These are phyloP conservation scores for Austrofundulus limnaeus DNA, from an alignment of 2,113 vertebrate genomes.

Conservation along the genomic window DNA sequence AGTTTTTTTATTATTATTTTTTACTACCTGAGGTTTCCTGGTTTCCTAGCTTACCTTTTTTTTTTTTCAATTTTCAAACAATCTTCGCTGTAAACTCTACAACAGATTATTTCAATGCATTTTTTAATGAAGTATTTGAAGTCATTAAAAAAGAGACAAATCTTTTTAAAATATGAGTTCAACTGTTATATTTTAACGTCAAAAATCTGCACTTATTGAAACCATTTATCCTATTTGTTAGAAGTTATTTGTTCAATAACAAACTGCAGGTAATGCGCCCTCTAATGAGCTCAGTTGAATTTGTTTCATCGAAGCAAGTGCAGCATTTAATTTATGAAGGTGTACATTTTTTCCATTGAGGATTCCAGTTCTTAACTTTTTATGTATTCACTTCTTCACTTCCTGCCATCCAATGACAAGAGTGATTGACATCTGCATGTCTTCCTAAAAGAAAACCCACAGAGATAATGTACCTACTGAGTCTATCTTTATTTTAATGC, in stretches of 20 bases:
- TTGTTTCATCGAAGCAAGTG: constrained; percentile 14
- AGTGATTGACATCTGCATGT: constrained; percentile 18
- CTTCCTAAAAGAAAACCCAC: constrained; percentile 9
- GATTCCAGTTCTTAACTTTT: constrained; percentile 3
- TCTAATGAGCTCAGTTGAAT: constrained; percentile 4
- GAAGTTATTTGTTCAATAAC: not conserved
- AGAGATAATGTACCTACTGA: constrained; percentile 12
- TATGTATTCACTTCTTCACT: not conserved
- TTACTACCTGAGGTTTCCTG: too few relatives aligned
- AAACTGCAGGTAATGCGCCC: not conserved
- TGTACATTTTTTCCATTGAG: constrained; percentile 4
- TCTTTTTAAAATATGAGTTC: too few relatives aligned
- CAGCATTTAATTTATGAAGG: constrained; percentile 15
- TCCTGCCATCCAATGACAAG: constrained; percentile 11
- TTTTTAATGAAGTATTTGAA: too few relatives aligned
- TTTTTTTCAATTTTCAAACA: too few relatives aligned
- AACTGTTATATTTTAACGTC: not conserved
- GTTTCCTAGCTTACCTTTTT: too few relatives aligned
- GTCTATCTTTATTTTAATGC: not conserved
- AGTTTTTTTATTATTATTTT: too few relatives aligned
- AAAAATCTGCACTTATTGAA: not conserved
- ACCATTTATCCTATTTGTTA: not conserved
- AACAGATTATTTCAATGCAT: too few relatives aligned
- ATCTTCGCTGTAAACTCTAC: too few relatives aligned
- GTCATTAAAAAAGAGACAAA: too few relatives aligned